These are phyloP conservation scores for Imbricaverruca yamaguchii DNA, from an alignment of 2,888 invertebrate genomes.

Conservation along the genomic window DNA sequence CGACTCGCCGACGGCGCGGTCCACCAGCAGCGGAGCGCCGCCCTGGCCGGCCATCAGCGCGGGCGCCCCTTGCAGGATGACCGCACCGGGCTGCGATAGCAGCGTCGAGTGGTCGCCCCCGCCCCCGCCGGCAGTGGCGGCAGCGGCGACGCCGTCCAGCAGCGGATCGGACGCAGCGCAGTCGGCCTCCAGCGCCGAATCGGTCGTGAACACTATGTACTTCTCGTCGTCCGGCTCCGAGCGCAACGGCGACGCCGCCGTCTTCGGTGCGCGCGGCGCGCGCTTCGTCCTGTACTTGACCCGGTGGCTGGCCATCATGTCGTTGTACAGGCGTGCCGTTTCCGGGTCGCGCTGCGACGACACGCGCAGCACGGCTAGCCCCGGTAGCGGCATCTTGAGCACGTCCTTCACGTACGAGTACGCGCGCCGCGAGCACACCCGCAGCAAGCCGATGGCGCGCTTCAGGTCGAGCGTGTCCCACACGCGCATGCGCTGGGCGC, in stretches of 20 bases:
- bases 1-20: background rate
- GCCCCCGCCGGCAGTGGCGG: no score
- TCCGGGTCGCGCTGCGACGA: background rate
- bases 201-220: background rate
- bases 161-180: background rate
- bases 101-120: no score
- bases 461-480: background rate
- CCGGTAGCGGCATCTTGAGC: slow-evolving; percentile 2
- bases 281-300: background rate
- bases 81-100: no score
- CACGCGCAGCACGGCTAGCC: background rate
- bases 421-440: background rate
- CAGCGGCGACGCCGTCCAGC: background rate
- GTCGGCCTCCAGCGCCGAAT: background rate
- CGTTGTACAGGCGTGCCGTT: background rate
- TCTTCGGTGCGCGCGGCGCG: background rate
- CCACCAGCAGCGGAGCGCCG: background rate
- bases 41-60: no score
- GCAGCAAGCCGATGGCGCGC: background rate
- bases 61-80: no score
- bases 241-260: background rate
- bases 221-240: background rate
- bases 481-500: background rate
- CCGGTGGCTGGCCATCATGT: background rate
- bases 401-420: background rate